phyloP scores from a whole-genome alignment of 2,888 invertebrate genomes.

The Steromphala cineraria region DNA sequence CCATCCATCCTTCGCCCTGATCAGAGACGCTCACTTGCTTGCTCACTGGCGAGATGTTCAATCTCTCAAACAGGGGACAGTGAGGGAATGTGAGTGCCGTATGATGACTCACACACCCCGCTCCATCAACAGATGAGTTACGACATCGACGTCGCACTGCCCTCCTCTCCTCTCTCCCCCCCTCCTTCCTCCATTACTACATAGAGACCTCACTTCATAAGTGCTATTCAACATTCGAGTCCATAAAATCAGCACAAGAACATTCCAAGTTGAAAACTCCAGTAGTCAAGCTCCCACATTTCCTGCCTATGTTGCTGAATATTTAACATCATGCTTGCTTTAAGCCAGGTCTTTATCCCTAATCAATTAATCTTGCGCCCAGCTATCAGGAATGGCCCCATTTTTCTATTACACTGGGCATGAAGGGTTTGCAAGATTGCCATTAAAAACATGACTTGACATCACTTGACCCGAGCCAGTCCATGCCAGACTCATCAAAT shows the following conservation, averaged over 20 bases:
- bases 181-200: not conserved
- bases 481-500: slow-evolving; percentile 9
- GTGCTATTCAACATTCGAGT: slow-evolving; percentile 8
- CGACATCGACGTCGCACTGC: not conserved
- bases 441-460: slow-evolving; percentile 13
- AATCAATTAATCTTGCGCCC: slow-evolving; percentile 17
- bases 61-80: slow-evolving; percentile 6
- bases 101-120: slow-evolving; percentile 15
- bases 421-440: slow-evolving; percentile 14
- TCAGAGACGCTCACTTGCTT: not conserved
- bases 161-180: not conserved
- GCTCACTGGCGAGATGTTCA: not conserved
- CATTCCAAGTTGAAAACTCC: not conserved
- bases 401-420: slow-evolving; percentile 6
- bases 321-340: slow-evolving; percentile 19
- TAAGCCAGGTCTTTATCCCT: not conserved
- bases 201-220: slow-evolving; percentile 8
- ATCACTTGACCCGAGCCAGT: not conserved
- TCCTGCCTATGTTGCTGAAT: slow-evolving; percentile 16
- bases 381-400: slow-evolving; percentile 1
- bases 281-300: slow-evolving; percentile 16
- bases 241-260: slow-evolving; percentile 14
- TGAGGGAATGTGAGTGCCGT: not conserved
- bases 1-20: not conserved
- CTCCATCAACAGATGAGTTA: slow-evolving; percentile 8